Evolutionary conservation across 2,797 vertebrate species (phyloP).

Genomic region (Lophius americanus): DNA sequence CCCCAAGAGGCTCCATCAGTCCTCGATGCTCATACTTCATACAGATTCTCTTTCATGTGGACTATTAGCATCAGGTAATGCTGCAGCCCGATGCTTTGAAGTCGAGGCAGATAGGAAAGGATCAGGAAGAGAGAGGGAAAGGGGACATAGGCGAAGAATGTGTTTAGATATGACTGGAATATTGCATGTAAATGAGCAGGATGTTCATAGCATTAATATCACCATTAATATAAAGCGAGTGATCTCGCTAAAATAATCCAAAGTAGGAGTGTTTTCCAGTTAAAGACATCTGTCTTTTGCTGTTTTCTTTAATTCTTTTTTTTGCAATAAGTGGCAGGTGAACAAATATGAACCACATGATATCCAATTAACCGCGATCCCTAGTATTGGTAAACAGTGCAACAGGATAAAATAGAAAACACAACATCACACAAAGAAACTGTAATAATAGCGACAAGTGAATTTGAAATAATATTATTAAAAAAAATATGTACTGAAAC

Average conservation of each 20-base stretch:
- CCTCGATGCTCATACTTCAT: conserved; percentile 67
- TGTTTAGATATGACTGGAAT: conserved; percentile 45
- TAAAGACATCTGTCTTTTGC: not conserved
- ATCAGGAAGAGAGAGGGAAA: conserved; percentile 48
- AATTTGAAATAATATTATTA: not conserved
- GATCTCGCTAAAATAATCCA: conserved; percentile 4
- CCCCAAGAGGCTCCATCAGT: conserved; percentile 66
- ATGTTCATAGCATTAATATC: conserved; percentile 4
- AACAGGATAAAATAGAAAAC: not conserved
- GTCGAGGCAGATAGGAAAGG: conserved; percentile 70
- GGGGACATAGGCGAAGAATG: conserved; percentile 40
- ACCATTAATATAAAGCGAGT: not conserved
- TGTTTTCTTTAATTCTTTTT: too few relatives aligned
- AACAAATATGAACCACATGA: not conserved
- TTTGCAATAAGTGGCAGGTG: too few relatives aligned
- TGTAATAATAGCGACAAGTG: not conserved
- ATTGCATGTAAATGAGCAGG: conserved; percentile 49
- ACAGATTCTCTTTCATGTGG: conserved; percentile 80
- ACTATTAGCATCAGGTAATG: conserved; percentile 79
- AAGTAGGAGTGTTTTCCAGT: not conserved
- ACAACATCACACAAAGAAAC: not conserved
- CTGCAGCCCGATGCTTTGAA: conserved; percentile 73
- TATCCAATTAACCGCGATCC: not conserved
- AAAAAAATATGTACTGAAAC: not conserved
- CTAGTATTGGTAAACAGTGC: too few relatives aligned